A percentile compares a stretch with the other conserved stretches of the same genome.
Evolutionary conservation across 92 coral and sea anemone genomes (phyloP).

Genomic region (Parazoanthus darwini): DNA sequence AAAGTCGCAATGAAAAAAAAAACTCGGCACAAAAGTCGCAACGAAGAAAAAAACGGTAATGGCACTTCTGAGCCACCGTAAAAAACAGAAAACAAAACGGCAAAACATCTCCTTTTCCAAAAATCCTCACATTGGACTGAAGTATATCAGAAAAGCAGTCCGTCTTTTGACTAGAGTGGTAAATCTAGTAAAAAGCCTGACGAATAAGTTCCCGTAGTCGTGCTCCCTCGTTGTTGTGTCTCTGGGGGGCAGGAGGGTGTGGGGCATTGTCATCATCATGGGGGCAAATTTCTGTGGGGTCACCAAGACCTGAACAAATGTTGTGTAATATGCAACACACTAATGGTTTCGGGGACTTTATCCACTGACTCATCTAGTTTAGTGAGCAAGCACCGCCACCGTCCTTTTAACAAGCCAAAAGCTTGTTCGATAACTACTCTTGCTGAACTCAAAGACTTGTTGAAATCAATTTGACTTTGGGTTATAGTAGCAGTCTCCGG

Average conservation of each 20-base stretch:
- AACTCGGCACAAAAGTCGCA: not conserved
- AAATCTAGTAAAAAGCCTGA: conserved; percentile 8
- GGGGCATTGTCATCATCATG: not conserved
- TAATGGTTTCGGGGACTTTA: conserved; percentile 40
- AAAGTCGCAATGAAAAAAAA: too few species aligned
- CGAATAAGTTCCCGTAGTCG: conserved; percentile 41
- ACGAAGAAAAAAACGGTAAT: not conserved
- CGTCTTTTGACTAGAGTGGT: conserved; percentile 26
- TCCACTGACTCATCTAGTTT: conserved; percentile 49
- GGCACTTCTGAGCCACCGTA: not conserved
- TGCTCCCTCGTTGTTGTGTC: conserved; percentile 50
- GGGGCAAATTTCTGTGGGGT: conserved; percentile 38
- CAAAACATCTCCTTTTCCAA: conserved; percentile 15
- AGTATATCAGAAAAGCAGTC: conserved; percentile 11
- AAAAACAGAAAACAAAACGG: conserved; percentile 21
- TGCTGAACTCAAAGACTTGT: conserved; percentile 47
- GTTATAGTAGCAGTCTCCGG: conserved; percentile 51
- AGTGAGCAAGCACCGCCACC: conserved; percentile 38
- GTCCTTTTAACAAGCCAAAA: conserved; percentile 45
- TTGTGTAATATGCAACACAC: conserved; percentile 38
- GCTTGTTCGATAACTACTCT: conserved; percentile 55
- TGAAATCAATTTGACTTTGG: conserved; percentile 36
- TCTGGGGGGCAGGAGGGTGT: conserved; percentile 45
- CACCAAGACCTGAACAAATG: conserved; percentile 24
- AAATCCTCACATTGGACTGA: conserved; percentile 19